These are phyloP conservation scores for Drosophila kanapiae DNA, from an alignment of 1,140 invertebrate species.

Conservation along the genomic window DNA sequence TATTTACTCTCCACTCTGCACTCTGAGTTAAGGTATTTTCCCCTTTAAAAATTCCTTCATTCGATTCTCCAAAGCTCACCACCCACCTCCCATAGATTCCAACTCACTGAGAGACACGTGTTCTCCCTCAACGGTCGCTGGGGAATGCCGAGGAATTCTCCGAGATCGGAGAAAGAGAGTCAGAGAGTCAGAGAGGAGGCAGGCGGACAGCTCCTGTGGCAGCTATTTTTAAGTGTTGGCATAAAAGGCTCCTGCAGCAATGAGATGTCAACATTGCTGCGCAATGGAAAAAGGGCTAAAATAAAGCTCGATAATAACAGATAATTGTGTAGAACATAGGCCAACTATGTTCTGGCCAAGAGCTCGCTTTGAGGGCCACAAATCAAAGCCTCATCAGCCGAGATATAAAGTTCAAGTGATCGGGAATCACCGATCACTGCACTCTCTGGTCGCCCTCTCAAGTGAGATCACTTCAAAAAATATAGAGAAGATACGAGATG, in stretches of 20 bases:
- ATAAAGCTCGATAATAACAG: constrained; percentile 80
- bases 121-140: constrained; percentile 66
- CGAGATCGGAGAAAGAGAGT: constrained; percentile 3
- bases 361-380: constrained; percentile 54
- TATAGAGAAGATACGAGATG: neutral
- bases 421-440: constrained; percentile 58
- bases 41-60: neutral
- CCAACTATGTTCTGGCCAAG: constrained; percentile 64
- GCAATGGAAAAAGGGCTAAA: constrained; percentile 42
- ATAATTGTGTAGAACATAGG: constrained; percentile 85
- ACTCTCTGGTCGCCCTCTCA: constrained; percentile 24
- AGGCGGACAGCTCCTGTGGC: constrained; percentile 58
- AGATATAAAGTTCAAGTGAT: constrained; percentile 80
- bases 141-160: constrained; percentile 39
- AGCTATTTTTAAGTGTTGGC: constrained; percentile 78
- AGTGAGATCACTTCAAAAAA: constrained; percentile 8
- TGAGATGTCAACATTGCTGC: constrained; percentile 75
- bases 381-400: constrained; percentile 77
- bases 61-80: neutral
- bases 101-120: constrained; percentile 62
- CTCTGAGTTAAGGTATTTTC: too few species aligned
- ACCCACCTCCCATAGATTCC: neutral
- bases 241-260: constrained; percentile 69
- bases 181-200: constrained; percentile 3
- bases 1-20: too few species aligned